Conservation (phyloP, 2,888 invertebrate genomes). For the Cyaniris semiargus region DNA sequence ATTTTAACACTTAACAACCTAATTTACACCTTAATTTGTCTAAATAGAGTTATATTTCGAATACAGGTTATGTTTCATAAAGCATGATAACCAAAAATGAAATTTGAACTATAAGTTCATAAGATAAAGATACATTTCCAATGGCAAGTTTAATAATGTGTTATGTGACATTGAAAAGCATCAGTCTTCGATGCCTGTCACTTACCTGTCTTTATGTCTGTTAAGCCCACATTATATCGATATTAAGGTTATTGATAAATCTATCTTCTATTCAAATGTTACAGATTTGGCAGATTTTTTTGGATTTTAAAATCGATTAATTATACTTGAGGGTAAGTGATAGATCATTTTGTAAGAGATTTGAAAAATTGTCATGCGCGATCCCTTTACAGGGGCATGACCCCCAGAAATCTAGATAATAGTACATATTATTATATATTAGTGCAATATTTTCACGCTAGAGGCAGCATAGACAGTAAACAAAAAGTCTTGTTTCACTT, state of each 20-base stretch:
- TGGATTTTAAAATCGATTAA: background rate
- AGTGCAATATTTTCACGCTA: background rate
- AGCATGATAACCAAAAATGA: background rate
- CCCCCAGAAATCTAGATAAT: too few species aligned
- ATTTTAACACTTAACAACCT: background rate
- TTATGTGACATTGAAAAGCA: conserved; percentile 6
- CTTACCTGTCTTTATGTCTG: background rate
- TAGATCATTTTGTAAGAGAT: background rate
- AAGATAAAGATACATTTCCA: background rate
- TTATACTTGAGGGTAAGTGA: background rate
- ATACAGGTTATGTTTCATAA: background rate
- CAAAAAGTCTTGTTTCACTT: too few species aligned
- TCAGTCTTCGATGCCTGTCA: conserved; percentile 5
- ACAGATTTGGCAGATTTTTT: background rate
- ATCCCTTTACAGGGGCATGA: too few species aligned
- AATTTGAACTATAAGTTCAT: background rate
- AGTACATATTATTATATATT: background rate
- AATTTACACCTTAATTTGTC: background rate
- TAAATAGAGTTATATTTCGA: background rate
- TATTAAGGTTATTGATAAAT: conserved; percentile 10
- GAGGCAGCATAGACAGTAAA: too few species aligned
- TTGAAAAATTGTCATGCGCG: too few species aligned
- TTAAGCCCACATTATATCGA: background rate
- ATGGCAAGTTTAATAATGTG: background rate
- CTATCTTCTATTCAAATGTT: background rate